phyloP scores from a whole-genome alignment of 2,113 vertebrate species.

The Hassar affinis region DNA sequence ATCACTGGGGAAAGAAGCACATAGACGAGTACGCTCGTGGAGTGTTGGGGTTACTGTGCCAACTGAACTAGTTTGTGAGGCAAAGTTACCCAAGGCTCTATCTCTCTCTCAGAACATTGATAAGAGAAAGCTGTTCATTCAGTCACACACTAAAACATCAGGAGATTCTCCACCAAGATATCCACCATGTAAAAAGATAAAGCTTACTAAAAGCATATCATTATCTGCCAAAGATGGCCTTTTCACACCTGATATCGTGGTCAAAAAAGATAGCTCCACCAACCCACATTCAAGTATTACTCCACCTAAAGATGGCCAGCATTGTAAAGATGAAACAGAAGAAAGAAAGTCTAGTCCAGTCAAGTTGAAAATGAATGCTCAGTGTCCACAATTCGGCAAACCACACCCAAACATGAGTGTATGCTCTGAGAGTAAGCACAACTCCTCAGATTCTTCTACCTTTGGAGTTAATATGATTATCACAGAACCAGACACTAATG shows the following conservation, averaged over 20 bases:
- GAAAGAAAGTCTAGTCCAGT: background rate
- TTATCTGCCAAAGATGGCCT: background rate
- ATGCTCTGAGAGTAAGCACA: background rate
- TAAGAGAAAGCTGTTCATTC: background rate
- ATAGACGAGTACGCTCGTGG: background rate
- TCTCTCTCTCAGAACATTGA: background rate
- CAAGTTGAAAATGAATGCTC: background rate
- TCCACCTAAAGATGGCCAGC: background rate
- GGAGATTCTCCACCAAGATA: background rate
- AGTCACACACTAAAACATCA: background rate
- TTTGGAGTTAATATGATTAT: background rate
- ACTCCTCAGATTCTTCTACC: background rate
- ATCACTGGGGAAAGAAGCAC: background rate
- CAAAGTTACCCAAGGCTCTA: background rate
- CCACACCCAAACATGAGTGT: background rate
- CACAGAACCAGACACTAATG: background rate
- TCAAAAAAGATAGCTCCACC: background rate
- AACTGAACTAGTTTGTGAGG: background rate
- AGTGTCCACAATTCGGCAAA: background rate
- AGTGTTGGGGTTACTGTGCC: background rate
- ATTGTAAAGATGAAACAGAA: background rate
- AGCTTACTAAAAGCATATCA: background rate
- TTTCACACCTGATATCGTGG: conserved; percentile 35
- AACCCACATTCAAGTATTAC: background rate
- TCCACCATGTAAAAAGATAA: background rate